Conservation (phyloP, 2,113 vertebrate genomes). For the Danio rerio region GRCz12tu NC_133182.1:24540501-24541000, state of each 20-base stretch:
- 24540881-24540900: neutral
- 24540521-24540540: constrained; percentile 10
- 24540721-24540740: constrained; percentile 30
- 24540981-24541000: too few species aligned
- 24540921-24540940: too few species aligned
- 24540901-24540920: too few species aligned
- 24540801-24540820: neutral
- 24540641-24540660: neutral
- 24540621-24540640: neutral
- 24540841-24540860: neutral
- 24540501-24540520: constrained; percentile 1
- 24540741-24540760: constrained; percentile 39
- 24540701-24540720: neutral
- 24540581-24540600: constrained; percentile 11
- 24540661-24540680: constrained; percentile 26
- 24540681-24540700: neutral
- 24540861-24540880: neutral
- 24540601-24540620: neutral
- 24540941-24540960: too few species aligned
- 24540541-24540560: neutral
- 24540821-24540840: neutral
- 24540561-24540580: constrained; percentile 12
- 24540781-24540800: neutral
- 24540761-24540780: neutral
- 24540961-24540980: too few species aligned